A percentile compares a stretch with the other conserved stretches of the same genome.
These are phyloP conservation scores for Lordiphosa mommai DNA, from an alignment of 1,140 invertebrate genomes.

Conservation along the genomic window DNA sequence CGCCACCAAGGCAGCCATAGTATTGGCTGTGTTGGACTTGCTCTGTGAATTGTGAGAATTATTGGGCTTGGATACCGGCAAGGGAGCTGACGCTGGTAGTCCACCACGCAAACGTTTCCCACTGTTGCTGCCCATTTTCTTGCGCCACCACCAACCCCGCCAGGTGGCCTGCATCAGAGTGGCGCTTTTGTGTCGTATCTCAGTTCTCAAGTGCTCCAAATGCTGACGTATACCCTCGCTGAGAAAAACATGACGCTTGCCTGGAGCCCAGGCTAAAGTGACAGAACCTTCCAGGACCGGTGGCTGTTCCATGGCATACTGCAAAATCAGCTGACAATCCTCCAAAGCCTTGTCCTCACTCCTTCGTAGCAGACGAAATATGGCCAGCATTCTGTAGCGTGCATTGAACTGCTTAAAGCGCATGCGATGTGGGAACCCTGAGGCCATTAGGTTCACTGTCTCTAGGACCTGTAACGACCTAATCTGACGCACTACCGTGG, in stretches of 20 bases:
- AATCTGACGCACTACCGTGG: constrained; percentile 89
- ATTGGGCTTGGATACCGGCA: constrained; percentile 25
- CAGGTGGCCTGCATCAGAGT: constrained; percentile 89
- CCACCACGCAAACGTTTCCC: constrained; percentile 26
- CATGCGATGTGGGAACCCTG: constrained; percentile 96
- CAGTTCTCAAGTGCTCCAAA: constrained; percentile 89
- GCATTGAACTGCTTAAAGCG: constrained; percentile 95
- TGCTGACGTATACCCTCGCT: constrained; percentile 95
- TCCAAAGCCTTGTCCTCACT: constrained; percentile 90
- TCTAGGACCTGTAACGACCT: constrained; percentile 95
- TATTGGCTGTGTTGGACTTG: constrained; percentile 39
- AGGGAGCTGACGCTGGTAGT: constrained; percentile 11
- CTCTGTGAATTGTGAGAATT: constrained; percentile 21
- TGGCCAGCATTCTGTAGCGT: constrained; percentile 90
- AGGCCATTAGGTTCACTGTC: constrained; percentile 96
- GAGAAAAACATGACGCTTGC: constrained; percentile 95
- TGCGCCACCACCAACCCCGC: constrained; percentile 88
- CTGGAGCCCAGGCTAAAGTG: constrained; percentile 85
- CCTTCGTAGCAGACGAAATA: constrained; percentile 86
- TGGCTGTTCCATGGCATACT: constrained; percentile 82
- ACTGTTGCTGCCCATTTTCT: constrained; percentile 84
- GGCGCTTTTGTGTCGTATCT: constrained; percentile 89
- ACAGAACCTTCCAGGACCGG: constrained; percentile 73
- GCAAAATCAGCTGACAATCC: constrained; percentile 89
- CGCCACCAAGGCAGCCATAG: constrained; percentile 48